Percentiles rank a stretch among this genome's conserved stretches.
Evolutionary conservation across 2,797 vertebrate genomes (phyloP).

Genomic region (Sebastolobus alascanus): DNA sequence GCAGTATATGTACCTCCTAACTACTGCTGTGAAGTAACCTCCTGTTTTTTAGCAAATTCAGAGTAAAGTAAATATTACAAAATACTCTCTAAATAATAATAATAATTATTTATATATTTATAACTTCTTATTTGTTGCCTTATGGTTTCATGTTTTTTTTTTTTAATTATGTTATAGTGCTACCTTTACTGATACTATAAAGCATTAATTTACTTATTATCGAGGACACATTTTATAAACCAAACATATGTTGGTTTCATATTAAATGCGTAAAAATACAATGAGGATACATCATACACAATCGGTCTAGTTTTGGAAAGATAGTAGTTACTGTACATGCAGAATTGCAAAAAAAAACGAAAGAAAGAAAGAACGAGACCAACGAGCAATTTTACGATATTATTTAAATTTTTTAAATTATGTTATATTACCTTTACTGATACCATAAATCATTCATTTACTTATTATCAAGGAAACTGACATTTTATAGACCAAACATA

Average conservation of each 20-base stretch:
- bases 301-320: background rate
- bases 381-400: background rate
- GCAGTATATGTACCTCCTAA: background rate
- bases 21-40: background rate
- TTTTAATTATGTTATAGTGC: background rate
- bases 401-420: too few relatives aligned
- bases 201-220: background rate
- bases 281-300: background rate
- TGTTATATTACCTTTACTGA: too few relatives aligned
- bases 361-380: too few relatives aligned
- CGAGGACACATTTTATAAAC: background rate
- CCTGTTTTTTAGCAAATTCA: background rate
- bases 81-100: too few relatives aligned
- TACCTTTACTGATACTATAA: background rate
- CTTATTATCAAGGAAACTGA: too few relatives aligned
- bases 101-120: too few relatives aligned
- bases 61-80: background rate
- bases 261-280: background rate
- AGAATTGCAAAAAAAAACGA: too few relatives aligned
- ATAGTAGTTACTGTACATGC: too few relatives aligned
- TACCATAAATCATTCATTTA: background rate
- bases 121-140: background rate
- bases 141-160: background rate
- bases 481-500: background rate
- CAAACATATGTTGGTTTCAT: background rate